Conservation (phyloP, 2,113 vertebrate genomes). For the Seriola rivoliana region DNA sequence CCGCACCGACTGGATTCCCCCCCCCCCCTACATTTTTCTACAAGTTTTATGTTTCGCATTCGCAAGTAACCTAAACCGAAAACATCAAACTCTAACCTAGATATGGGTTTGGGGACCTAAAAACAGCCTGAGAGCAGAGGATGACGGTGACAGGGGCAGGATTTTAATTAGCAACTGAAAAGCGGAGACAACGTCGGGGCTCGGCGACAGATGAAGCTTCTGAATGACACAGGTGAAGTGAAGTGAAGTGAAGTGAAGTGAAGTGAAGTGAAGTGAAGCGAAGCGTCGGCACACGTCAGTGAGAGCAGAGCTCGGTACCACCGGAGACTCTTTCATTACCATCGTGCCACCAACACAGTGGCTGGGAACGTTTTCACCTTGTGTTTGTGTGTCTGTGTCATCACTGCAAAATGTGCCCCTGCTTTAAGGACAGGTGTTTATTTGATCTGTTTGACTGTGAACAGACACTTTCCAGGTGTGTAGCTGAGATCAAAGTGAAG, state of each 20-base stretch:
- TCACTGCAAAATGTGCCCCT: too few species aligned
- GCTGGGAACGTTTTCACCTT: too few species aligned
- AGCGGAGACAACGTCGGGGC: background rate
- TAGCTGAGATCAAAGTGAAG: too few species aligned
- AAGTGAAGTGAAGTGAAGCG: background rate
- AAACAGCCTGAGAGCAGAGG: constrained; percentile 25
- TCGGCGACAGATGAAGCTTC: background rate
- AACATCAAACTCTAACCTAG: constrained; percentile 43
- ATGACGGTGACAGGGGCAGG: background rate
- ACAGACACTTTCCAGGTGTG: too few species aligned
- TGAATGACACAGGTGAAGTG: background rate
- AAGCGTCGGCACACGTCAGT: background rate
- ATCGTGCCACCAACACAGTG: too few species aligned
- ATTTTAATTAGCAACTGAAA: constrained; percentile 30
- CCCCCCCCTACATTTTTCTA: too few species aligned
- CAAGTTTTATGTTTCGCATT: background rate
- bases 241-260: background rate
- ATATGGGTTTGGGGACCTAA: constrained; percentile 13
- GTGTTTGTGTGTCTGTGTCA: too few species aligned
- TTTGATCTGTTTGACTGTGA: too few species aligned
- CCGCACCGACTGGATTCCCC: background rate
- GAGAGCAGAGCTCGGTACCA: background rate
- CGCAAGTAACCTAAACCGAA: constrained; percentile 3
- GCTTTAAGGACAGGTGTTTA: too few species aligned
- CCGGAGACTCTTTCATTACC: background rate